Percentiles rank a stretch among this genome's conserved stretches.
Conservation (phyloP, 1,140 invertebrate genomes). For the Frieseomelitta varia region DNA sequence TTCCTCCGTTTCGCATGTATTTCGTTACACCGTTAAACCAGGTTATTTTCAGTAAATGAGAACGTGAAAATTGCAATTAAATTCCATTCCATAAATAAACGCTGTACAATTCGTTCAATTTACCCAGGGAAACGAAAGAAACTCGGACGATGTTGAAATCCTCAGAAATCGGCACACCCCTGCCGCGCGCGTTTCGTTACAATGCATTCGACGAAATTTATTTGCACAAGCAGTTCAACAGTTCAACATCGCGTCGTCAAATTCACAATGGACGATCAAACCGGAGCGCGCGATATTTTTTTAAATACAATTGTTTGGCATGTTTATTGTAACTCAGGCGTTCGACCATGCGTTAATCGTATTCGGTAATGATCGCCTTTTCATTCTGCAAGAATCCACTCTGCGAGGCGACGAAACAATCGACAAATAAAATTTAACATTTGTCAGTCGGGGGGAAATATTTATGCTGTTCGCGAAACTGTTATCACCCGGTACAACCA, state of each 20-base stretch:
- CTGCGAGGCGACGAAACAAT: background rate
- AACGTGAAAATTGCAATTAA: slow-evolving; percentile 11
- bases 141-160: background rate
- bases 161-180: background rate
- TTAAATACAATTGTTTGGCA: background rate
- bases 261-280: background rate
- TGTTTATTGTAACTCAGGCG: background rate
- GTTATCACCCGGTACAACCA: too few species aligned
- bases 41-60: background rate
- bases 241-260: background rate
- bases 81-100: background rate
- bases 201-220: background rate
- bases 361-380: slow-evolving; percentile 8
- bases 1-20: background rate
- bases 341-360: background rate
- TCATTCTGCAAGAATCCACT: background rate
- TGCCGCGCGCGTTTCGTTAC: too few species aligned
- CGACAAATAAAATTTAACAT: background rate
- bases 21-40: background rate
- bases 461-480: background rate
- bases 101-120: background rate
- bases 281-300: background rate
- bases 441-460: background rate
- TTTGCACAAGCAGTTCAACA: background rate
- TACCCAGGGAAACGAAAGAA: background rate